Percentiles rank a stretch among this genome's conserved stretches.
Evolutionary conservation across 2,888 invertebrate genomes (phyloP).

Genomic region (Apamea epomidion): DNA sequence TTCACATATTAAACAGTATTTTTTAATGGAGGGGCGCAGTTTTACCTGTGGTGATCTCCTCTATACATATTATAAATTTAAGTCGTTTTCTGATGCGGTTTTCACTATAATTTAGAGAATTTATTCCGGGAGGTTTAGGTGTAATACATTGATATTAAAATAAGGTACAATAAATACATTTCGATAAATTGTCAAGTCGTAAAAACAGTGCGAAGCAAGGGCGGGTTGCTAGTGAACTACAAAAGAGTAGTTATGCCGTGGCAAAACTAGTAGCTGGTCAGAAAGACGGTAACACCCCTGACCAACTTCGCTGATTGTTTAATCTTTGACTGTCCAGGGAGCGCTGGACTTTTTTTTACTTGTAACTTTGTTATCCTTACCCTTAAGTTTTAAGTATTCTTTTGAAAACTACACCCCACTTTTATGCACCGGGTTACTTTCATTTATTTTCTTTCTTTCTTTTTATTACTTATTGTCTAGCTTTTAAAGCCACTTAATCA

Average conservation of each 20-base stretch:
- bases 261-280: no score
- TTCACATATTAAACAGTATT: background rate
- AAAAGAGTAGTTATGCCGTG: background rate
- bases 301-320: background rate
- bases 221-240: background rate
- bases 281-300: background rate
- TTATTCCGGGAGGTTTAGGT: background rate
- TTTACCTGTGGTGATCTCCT: background rate
- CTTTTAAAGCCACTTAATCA: background rate
- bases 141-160: background rate
- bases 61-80: background rate
- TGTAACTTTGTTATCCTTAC: background rate
- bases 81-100: background rate
- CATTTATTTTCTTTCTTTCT: constrained; percentile 1
- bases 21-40: background rate
- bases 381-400: background rate
- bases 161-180: background rate
- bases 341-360: background rate
- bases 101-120: background rate
- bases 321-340: constrained; percentile 10
- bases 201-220: background rate
- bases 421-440: constrained; percentile 2
- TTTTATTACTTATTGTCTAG: constrained; percentile 8
- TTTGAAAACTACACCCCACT: background rate
- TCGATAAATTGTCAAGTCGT: background rate